Conservation (phyloP, 2,113 vertebrate genomes). For the Crotalus viridis region DNA sequence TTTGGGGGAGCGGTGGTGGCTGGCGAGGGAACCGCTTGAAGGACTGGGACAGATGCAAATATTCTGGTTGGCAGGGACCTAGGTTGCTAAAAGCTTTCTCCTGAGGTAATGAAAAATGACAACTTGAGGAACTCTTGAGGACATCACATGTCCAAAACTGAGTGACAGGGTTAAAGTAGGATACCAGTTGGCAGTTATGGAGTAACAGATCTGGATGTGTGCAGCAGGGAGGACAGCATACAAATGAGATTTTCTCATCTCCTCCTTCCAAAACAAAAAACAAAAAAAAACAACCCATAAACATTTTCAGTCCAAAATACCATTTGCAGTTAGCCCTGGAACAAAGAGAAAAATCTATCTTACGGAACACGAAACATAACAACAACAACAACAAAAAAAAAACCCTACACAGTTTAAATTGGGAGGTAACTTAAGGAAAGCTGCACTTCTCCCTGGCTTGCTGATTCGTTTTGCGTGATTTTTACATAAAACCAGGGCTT, state of each 20-base stretch:
- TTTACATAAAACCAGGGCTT: not conserved
- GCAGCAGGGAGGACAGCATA: constrained; percentile 59
- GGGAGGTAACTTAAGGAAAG: not conserved
- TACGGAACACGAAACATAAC: not conserved
- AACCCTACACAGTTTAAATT: not conserved
- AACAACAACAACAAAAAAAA: not conserved
- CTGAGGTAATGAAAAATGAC: constrained; percentile 5
- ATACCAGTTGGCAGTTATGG: constrained; percentile 60
- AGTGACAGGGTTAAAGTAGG: constrained; percentile 45
- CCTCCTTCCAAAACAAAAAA: constrained; percentile 35
- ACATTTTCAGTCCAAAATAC: constrained; percentile 60
- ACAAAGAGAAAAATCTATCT: constrained; percentile 11
- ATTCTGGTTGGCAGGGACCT: not conserved
- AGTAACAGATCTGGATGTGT: constrained; percentile 66
- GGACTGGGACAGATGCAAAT: not conserved
- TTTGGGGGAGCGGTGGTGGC: not conserved
- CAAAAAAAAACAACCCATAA: constrained; percentile 55
- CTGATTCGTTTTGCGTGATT: not conserved
- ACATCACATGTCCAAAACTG: constrained; percentile 30
- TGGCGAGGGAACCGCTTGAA: not conserved
- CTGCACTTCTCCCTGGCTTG: not conserved
- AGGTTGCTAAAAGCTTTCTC: not conserved
- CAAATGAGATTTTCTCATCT: constrained; percentile 45
- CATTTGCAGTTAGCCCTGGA: constrained; percentile 48
- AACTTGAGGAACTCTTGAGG: constrained; percentile 23